A percentile compares a stretch with the other conserved stretches of the same genome.
Conservation (phyloP, 2,888 invertebrate genomes). For the Morpho achilles region DNA sequence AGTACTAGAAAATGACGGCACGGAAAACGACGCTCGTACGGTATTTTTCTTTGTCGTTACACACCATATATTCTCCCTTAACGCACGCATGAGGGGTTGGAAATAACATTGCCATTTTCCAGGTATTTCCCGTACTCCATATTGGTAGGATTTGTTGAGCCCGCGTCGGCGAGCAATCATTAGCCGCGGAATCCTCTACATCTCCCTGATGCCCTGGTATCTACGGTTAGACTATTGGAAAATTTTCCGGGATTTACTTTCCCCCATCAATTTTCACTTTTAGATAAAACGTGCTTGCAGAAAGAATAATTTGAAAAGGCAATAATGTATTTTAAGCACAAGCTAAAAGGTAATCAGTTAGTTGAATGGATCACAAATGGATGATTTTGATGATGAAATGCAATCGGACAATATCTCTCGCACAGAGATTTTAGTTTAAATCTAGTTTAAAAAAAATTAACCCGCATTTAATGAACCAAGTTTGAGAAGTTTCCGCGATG, state of each 20-base stretch:
- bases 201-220: constrained; percentile 51
- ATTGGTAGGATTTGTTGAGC: constrained; percentile 70
- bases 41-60: constrained; percentile 40
- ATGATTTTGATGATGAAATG: too few relatives aligned
- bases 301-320: too few relatives aligned
- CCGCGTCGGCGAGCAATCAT: constrained; percentile 52
- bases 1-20: constrained; percentile 42
- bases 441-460: too few relatives aligned
- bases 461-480: too few relatives aligned
- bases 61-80: constrained; percentile 38
- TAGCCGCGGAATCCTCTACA: constrained; percentile 63
- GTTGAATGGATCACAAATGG: too few relatives aligned
- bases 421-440: too few relatives aligned
- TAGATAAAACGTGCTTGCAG: too few relatives aligned
- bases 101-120: constrained; percentile 66
- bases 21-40: constrained; percentile 23
- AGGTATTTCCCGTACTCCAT: constrained; percentile 73
- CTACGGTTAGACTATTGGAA: constrained; percentile 57
- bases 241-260: constrained; percentile 61
- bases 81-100: constrained; percentile 34
- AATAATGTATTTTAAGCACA: too few relatives aligned
- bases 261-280: constrained; percentile 17
- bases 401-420: too few relatives aligned
- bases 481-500: too few relatives aligned
- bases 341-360: too few relatives aligned